Percentiles rank a stretch among this genome's conserved stretches.
These are phyloP conservation scores for Solea solea DNA, from an alignment of 2,113 vertebrate genomes.

Conservation along the genomic window DNA sequence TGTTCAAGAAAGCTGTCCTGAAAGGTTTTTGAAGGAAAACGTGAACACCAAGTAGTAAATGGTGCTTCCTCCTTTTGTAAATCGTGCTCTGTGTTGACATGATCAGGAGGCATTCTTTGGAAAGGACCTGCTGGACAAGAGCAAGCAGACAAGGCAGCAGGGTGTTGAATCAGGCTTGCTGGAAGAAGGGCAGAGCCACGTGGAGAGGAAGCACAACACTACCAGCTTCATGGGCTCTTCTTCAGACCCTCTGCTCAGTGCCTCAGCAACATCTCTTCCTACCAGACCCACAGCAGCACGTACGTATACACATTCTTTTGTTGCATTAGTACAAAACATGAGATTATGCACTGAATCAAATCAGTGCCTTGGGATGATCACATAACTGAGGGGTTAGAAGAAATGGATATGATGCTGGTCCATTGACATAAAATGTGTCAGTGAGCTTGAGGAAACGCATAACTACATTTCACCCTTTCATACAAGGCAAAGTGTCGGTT, in stretches of 20 bases:
- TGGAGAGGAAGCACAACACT: conserved; percentile 81
- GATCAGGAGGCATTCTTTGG: conserved; percentile 97
- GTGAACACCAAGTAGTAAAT: conserved; percentile 27
- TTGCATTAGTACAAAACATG: neutral
- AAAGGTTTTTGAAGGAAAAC: neutral
- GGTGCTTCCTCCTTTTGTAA: conserved; percentile 25
- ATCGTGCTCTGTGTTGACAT: conserved; percentile 44
- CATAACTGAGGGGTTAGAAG: neutral
- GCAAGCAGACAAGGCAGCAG: conserved; percentile 88
- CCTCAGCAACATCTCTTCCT: conserved; percentile 78
- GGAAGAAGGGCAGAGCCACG: conserved; percentile 85
- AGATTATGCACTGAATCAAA: conserved; percentile 16
- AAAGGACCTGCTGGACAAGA: conserved; percentile 94
- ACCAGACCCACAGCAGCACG: conserved; percentile 85
- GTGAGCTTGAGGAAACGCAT: too few relatives aligned
- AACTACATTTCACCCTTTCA: conserved; percentile 7
- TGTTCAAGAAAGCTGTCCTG: conserved; percentile 5
- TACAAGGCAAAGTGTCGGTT: conserved; percentile 14
- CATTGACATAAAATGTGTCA: neutral
- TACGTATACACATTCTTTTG: conserved; percentile 67
- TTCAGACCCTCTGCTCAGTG: conserved; percentile 86
- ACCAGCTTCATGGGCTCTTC: conserved; percentile 85
- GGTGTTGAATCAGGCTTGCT: conserved; percentile 82
- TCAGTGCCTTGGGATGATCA: neutral
- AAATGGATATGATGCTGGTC: neutral